Evolutionary conservation across 2,797 vertebrate species (phyloP), one percentile per base, ranked within the genome.

Genomic region (Balearica regulorum): DNA sequence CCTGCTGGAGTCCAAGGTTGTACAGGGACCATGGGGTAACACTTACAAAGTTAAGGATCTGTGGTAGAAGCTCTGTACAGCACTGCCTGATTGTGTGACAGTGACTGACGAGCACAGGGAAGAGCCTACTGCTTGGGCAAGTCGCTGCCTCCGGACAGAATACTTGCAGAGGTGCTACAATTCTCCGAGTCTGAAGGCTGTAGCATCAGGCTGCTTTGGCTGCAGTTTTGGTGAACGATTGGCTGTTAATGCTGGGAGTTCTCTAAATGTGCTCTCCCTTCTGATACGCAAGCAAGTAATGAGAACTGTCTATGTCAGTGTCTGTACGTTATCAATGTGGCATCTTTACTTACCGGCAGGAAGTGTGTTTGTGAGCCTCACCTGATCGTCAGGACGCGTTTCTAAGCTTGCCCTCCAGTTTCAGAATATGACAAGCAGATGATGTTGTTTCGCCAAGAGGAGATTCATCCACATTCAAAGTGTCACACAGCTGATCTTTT

Each of bases 161-260:
- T 43, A 43, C 37, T 37, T 37, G 14, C 43, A 3, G 0, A 2
- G 3, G 6, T 26, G 60, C 31, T 16, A 0, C 2, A 31, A 6
- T 11, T 60, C 24, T 43, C 33, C 19, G 10, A 64, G 69, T 33
- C 41, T 2, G 1, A 41, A 41, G 25, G 29, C 70, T 25, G 26
- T 3, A 5, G 1, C 6, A 13, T 15, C 16, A 11, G 22, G 16
- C 78, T 49, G 29, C 53, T 11, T 9, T 31, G 16, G 6, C 64
- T 53, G 75, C 49, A 14, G 29, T 14, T 48, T 0, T 57, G 41
- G 6, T 21, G 48, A 86, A 13, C 2, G 44, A 13, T 3, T 11
- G 9, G 46, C 37, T 73, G 39, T 4, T 17, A 26, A 25, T 11
- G 8, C 16, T 7, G 35, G 5, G 7, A 17, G 31, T 22, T 16